phyloP scores from a whole-genome alignment of 2,113 vertebrate genomes.

The Chlorodrepanis virens region DNA sequence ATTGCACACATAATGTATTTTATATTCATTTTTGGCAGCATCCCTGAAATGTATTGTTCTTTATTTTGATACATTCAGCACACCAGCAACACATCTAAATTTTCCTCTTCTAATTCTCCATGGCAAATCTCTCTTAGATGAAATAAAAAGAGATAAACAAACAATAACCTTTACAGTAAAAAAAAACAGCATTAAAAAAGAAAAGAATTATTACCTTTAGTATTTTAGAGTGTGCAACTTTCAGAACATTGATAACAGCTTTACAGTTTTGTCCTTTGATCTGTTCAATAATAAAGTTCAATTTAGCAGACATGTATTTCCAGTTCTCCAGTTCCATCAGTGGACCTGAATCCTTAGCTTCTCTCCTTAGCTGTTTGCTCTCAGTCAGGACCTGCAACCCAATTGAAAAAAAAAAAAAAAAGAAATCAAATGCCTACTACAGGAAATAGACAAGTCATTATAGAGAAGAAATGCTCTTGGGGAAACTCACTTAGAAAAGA shows the following conservation, averaged over 20 bases:
- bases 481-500: background rate
- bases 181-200: background rate
- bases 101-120: background rate
- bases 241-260: conserved; percentile 77
- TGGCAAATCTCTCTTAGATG: background rate
- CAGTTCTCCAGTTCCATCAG: conserved; percentile 82
- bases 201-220: conserved; percentile 71
- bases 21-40: background rate
- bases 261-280: conserved; percentile 78
- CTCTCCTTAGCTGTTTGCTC: conserved; percentile 77
- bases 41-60: background rate
- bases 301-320: conserved; percentile 78
- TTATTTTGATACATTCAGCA: background rate
- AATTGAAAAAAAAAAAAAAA: background rate
- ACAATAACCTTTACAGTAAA: background rate
- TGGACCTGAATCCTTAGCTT: conserved; percentile 76
- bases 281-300: conserved; percentile 83
- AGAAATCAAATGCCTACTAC: background rate
- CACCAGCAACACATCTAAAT: background rate
- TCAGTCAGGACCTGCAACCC: conserved; percentile 77
- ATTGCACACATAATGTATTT: background rate
- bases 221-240: conserved; percentile 73
- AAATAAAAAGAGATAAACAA: background rate
- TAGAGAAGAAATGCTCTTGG: background rate
- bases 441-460: background rate